These are phyloP conservation scores for Andrena fulva DNA, from an alignment of 2,888 invertebrate genomes.

Conservation along the genomic window DNA sequence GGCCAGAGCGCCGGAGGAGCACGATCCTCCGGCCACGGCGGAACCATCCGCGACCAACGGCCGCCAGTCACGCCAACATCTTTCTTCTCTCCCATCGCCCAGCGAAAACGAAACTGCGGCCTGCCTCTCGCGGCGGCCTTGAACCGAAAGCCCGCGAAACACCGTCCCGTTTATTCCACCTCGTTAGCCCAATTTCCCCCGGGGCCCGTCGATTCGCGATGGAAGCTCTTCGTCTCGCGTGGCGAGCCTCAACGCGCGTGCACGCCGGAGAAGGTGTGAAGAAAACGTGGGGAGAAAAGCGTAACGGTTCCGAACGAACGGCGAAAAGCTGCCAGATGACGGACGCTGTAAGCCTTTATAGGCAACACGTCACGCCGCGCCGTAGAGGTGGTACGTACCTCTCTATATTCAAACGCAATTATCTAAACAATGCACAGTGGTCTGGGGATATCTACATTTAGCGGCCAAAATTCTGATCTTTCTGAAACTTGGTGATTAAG, in stretches of 20 bases:
- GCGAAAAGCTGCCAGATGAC: too few relatives aligned
- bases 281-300: not conserved
- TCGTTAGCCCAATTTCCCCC: conserved; percentile 13
- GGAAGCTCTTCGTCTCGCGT: not conserved
- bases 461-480: too few relatives aligned
- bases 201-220: not conserved
- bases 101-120: conserved; percentile 11
- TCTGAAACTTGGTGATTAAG: too few relatives aligned
- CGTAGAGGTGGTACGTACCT: too few relatives aligned
- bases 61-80: not conserved
- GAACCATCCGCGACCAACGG: not conserved
- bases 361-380: too few relatives aligned
- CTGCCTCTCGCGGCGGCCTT: not conserved
- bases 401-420: too few relatives aligned
- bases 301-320: not conserved
- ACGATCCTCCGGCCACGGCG: conserved; percentile 7
- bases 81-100: not conserved
- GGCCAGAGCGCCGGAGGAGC: not conserved
- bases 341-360: too few relatives aligned
- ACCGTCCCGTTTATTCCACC: not conserved
- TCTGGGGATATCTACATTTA: too few relatives aligned
- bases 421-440: too few relatives aligned
- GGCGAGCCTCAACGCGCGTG: not conserved
- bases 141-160: not conserved
- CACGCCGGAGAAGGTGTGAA: not conserved